Percentiles rank a stretch among this genome's conserved stretches.
These are phyloP conservation scores for Chorisops tibialis DNA, from an alignment of 2,888 invertebrate species.

Conservation along the genomic window DNA sequence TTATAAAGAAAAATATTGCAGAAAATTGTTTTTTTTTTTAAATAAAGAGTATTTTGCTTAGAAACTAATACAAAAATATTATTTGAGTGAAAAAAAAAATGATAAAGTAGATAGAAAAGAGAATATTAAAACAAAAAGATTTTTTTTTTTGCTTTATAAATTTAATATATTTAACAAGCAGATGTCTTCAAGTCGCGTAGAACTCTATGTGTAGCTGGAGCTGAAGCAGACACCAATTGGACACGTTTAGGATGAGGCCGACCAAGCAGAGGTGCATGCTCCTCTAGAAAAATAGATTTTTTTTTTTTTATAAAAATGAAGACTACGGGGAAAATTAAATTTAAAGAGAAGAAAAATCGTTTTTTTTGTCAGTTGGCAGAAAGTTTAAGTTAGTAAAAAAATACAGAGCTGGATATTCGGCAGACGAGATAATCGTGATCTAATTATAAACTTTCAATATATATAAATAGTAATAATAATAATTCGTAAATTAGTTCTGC, in stretches of 20 bases:
- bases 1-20: background rate
- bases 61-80: background rate
- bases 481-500: too few species aligned
- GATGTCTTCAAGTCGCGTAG: conserved; percentile 36
- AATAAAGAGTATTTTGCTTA: background rate
- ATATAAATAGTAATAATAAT: too few species aligned
- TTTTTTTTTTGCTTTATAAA: background rate
- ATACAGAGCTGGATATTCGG: too few species aligned
- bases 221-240: conserved; percentile 37
- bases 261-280: conserved; percentile 57
- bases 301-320: conserved; percentile 3
- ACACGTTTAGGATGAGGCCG: conserved; percentile 46
- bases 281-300: conserved; percentile 51
- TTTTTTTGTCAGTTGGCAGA: background rate
- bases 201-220: conserved; percentile 31
- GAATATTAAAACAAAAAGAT: background rate
- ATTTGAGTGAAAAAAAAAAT: background rate
- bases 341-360: background rate
- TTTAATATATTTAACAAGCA: conserved; percentile 34
- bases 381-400: too few species aligned
- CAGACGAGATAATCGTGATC: too few species aligned
- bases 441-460: too few species aligned
- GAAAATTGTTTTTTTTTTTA: background rate
- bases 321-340: background rate
- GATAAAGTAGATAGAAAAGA: background rate